These are phyloP conservation scores for Arctia plantaginis DNA, from an alignment of 2,888 invertebrate genomes.

Conservation along the genomic window DNA sequence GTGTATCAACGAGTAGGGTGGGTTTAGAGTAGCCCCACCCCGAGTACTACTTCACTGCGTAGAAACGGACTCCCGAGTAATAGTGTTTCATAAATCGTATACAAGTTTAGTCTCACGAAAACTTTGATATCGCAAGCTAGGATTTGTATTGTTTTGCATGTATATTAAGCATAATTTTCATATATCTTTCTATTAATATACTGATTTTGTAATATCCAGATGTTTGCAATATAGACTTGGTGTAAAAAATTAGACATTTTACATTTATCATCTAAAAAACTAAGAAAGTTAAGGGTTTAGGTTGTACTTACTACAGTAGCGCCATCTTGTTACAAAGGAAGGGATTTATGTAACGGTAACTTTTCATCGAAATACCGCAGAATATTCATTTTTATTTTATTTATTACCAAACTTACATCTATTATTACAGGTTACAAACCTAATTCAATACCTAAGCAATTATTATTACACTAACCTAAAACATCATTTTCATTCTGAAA, in stretches of 20 bases:
- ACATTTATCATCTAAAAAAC: not conserved
- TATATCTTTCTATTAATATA: not conserved
- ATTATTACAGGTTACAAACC: too few relatives aligned
- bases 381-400: too few relatives aligned
- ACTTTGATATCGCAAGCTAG: slow-evolving; percentile 11
- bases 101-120: not conserved
- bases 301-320: not conserved
- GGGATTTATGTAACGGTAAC: not conserved
- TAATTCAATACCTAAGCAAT: too few relatives aligned
- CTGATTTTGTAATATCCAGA: not conserved
- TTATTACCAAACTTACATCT: too few relatives aligned
- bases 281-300: not conserved
- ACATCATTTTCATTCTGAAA: too few relatives aligned
- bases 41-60: slow-evolving; percentile 10
- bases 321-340: not conserved
- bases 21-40: slow-evolving; percentile 10
- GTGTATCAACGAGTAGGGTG: not conserved
- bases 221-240: not conserved
- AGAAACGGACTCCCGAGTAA: slow-evolving; percentile 21
- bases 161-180: not conserved
- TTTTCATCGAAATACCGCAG: too few relatives aligned
- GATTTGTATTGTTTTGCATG: not conserved
- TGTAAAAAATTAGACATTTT: not conserved
- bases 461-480: too few relatives aligned
- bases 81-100: not conserved